Evolutionary conservation across 1,140 invertebrate species (phyloP).

Genomic region (Tetragnatha versicolor): DNA sequence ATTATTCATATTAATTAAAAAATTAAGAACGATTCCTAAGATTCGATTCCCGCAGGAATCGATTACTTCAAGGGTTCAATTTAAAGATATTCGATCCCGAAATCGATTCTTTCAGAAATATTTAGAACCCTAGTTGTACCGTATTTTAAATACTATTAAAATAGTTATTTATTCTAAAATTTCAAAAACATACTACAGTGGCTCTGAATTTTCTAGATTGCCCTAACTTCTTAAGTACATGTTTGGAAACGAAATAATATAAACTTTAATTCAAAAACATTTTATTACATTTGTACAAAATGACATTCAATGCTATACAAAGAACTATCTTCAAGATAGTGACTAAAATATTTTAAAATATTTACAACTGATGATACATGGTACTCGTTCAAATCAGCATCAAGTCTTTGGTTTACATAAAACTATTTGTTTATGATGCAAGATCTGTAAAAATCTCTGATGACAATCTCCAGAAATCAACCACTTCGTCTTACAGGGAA

Average conservation of each 20-base stretch:
- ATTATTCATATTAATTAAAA: too few relatives aligned
- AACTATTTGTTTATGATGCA: background rate
- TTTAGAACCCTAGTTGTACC: too few relatives aligned
- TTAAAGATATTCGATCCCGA: too few relatives aligned
- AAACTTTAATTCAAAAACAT: slow-evolving; percentile 11
- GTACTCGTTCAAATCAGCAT: background rate
- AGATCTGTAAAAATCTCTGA: background rate
- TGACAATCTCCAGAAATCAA: background rate
- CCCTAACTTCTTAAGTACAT: background rate
- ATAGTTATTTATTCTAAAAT: too few relatives aligned
- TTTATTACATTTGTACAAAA: slow-evolving; percentile 54
- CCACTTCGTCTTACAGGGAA: background rate
- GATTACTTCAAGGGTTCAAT: too few relatives aligned
- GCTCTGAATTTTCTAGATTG: background rate
- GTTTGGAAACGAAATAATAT: background rate
- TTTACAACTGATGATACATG: slow-evolving; percentile 17
- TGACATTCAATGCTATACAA: background rate
- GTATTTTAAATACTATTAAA: too few relatives aligned
- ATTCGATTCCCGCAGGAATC: too few relatives aligned
- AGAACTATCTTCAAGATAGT: slow-evolving; percentile 29
- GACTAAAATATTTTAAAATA: slow-evolving; percentile 22
- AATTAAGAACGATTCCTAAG: too few relatives aligned
- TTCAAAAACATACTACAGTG: too few relatives aligned
- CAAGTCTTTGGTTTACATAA: slow-evolving; percentile 38
- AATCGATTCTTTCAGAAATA: too few relatives aligned